Conservation (phyloP, 2,888 invertebrate species). For the Caradrina clavipalpis region DNA sequence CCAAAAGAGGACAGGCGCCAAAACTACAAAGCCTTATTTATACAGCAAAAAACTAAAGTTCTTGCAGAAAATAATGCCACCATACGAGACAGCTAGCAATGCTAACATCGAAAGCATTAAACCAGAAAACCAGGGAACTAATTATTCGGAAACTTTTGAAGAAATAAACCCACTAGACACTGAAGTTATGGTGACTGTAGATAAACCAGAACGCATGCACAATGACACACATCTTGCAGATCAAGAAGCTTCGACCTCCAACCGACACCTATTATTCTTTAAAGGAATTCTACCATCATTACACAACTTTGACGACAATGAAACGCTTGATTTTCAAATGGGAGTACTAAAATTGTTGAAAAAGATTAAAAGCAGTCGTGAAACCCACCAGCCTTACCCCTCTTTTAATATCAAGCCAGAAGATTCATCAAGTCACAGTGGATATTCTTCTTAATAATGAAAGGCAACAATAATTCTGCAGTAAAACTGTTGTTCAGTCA, state of each 20-base stretch:
- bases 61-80: conserved; percentile 9
- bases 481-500: too few relatives aligned
- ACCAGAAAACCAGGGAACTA: neutral
- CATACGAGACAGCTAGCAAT: neutral
- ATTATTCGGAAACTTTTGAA: neutral
- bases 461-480: neutral
- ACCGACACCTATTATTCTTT: conserved; percentile 22
- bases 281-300: conserved; percentile 18
- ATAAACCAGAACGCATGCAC: neutral
- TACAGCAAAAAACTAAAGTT: conserved; percentile 20
- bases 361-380: conserved; percentile 2
- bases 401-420: conserved; percentile 2
- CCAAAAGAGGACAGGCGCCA: neutral
- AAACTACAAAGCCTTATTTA: conserved; percentile 9
- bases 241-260: conserved; percentile 5
- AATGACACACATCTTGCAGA: neutral
- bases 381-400: neutral
- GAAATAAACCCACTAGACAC: neutral
- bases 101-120: neutral
- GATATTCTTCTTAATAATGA: conserved; percentile 3
- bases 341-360: conserved; percentile 14
- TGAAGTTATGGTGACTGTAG: neutral
- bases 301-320: conserved; percentile 14
- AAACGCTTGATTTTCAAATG: conserved; percentile 36
- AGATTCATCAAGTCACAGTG: conserved; percentile 10